Evolutionary conservation across 2,888 invertebrate genomes (phyloP).

Genomic region (Cheilosia scutellata): DNA sequence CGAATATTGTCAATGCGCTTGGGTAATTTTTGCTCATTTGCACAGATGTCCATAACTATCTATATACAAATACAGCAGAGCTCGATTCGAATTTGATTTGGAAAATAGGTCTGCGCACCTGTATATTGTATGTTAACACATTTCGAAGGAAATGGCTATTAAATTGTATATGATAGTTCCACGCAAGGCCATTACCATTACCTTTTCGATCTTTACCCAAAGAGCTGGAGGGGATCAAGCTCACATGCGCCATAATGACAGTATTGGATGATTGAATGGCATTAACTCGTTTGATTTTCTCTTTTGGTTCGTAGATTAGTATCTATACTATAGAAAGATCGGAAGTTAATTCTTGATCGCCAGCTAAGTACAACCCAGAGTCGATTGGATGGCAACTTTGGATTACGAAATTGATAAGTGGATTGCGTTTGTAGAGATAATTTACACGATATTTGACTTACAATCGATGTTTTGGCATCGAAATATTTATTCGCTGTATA

Average conservation of each 20-base stretch:
- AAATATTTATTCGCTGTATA: too few relatives aligned
- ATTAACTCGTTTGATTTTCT: conserved; percentile 62
- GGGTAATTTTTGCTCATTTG: conserved; percentile 24
- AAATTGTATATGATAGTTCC: conserved; percentile 48
- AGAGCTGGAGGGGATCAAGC: conserved; percentile 13
- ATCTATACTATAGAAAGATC: conserved; percentile 5
- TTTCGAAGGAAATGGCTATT: conserved; percentile 48
- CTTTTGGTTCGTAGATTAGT: conserved; percentile 25
- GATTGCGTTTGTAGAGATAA: too few relatives aligned
- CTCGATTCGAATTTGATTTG: conserved; percentile 61
- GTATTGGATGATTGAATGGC: conserved; percentile 71
- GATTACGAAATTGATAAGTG: not conserved
- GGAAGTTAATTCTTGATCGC: conserved; percentile 35
- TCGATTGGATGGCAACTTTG: not conserved
- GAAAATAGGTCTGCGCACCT: conserved; percentile 66
- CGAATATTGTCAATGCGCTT: conserved; percentile 54
- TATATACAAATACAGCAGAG: not conserved
- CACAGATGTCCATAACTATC: conserved; percentile 40
- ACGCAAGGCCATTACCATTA: conserved; percentile 68
- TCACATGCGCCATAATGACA: conserved; percentile 54
- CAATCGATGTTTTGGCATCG: too few relatives aligned
- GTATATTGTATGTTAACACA: conserved; percentile 14
- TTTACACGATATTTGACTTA: too few relatives aligned
- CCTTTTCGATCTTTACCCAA: conserved; percentile 25
- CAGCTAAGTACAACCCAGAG: not conserved